These are phyloP conservation scores for Mugil cephalus DNA, from an alignment of 2,113 vertebrate species.

Conservation along the genomic window DNA sequence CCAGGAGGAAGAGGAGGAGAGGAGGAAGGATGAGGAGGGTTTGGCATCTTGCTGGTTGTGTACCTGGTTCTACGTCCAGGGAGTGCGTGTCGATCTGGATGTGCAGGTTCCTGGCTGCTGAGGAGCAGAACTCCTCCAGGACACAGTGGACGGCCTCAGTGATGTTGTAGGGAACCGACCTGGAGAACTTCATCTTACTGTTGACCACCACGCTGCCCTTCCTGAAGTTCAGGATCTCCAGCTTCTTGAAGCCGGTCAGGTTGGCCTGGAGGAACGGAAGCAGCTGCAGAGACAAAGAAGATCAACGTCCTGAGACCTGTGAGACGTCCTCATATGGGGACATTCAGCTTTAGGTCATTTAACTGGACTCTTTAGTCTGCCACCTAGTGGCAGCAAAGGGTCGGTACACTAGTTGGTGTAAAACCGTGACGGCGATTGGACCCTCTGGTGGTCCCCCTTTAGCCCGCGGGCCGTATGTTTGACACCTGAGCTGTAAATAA, in stretches of 20 bases:
- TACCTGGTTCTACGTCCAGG: constrained; percentile 84
- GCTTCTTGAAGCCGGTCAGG: constrained; percentile 93
- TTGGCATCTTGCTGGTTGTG: too few species aligned
- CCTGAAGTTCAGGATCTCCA: constrained; percentile 95
- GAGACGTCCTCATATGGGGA: too few species aligned
- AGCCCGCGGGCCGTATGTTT: too few species aligned
- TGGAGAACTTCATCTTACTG: constrained; percentile 89
- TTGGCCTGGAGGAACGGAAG: constrained; percentile 91
- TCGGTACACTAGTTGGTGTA: too few species aligned
- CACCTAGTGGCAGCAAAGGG: too few species aligned
- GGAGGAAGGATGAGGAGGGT: too few species aligned
- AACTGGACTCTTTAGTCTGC: too few species aligned
- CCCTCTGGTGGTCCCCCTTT: too few species aligned
- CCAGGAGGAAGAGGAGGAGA: too few species aligned
- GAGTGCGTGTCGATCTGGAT: constrained; percentile 92
- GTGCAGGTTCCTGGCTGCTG: constrained; percentile 81
- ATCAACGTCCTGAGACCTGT: too few species aligned
- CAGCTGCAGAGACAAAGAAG: constrained; percentile 81
- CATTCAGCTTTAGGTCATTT: too few species aligned
- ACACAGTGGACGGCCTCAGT: constrained; percentile 89
- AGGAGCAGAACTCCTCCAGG: constrained; percentile 89
- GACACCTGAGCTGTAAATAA: constrained; percentile 48
- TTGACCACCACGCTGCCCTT: constrained; percentile 94
- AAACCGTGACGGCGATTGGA: too few species aligned
- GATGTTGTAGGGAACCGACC: constrained; percentile 91